Percentiles rank a stretch among this genome's conserved stretches.
phyloP scores from a whole-genome alignment of 23 tunicate genomes.

The Ascidia mentula region DNA sequence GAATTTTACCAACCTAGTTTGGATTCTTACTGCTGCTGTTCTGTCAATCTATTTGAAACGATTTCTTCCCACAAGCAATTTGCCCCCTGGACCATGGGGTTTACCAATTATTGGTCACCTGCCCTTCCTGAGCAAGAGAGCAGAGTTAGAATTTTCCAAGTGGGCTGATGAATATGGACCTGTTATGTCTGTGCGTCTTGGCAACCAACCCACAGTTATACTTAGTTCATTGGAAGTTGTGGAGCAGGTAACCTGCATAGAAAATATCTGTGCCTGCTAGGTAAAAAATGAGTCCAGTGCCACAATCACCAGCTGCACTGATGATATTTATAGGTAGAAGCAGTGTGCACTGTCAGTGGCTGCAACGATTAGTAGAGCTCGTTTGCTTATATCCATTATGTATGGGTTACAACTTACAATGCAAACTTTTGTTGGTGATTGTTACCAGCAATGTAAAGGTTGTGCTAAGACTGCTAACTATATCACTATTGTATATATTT shows the following conservation, averaged over 20 bases:
- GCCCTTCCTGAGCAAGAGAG: not conserved
- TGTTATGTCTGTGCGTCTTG: conserved; percentile 6
- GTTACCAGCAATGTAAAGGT: too few species aligned
- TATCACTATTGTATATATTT: too few species aligned
- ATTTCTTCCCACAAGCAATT: not conserved
- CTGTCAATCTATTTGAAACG: not conserved
- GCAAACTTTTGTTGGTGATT: too few species aligned
- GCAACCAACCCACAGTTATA: conserved; percentile 6
- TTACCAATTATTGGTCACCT: conserved; percentile 6
- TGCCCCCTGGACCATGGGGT: conserved; percentile 27
- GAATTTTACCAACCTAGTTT: not conserved
- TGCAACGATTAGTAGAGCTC: too few species aligned
- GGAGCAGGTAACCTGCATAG: conserved; percentile 11
- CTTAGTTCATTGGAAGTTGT: not conserved
- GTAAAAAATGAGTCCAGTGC: too few species aligned
- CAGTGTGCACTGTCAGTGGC: too few species aligned
- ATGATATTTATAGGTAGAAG: too few species aligned
- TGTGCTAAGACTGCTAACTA: too few species aligned
- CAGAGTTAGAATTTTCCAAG: not conserved
- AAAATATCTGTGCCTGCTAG: too few species aligned
- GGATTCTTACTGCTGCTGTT: not conserved
- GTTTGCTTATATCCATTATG: too few species aligned
- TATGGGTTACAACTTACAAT: too few species aligned
- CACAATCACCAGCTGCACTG: too few species aligned
- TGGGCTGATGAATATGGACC: conserved; percentile 16